Evolutionary conservation across 2,113 vertebrate genomes (phyloP), one percentile per base, ranked within the genome.

Genomic region (Gila orcuttii): DNA sequence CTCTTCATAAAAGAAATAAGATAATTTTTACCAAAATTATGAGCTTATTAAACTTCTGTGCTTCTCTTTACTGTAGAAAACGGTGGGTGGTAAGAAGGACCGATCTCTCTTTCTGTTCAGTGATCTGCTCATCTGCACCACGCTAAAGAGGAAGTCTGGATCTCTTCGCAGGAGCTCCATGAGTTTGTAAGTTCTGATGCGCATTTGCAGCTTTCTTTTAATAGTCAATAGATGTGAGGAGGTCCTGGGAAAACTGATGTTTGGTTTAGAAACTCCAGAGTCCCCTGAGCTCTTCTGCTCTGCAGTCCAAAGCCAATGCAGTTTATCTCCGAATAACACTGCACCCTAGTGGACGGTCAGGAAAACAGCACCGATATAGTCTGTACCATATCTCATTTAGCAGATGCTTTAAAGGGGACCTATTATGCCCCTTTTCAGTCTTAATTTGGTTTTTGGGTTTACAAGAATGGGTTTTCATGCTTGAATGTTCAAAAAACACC

Each of bases 61-160:
- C 11, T 6, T 85, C 23, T 60, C 10, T 82, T 15, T 89, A 62
- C 57, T 89, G 74, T 93, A 99, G 98, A 99, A 99, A 91, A 96
- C 97, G 0, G 95, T 98, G 0, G 96, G 98, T 0, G 97, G 97
- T 76, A 99, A 98, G 94, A 99, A 99, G 91, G 98, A 99, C 85
- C 96, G 98, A 1, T 99, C 98, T 5, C 96, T 99, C 82, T 99
- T 99, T 93, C 97, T 99, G 83, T 99, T 99, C 95, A 96, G 96
- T 2, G 98, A 99, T 92, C 95, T 99, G 88, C 94, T 99, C 55
- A 95, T 99, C 91, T 99, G 98, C 92, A 99, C 98, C 81, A 99
- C 98, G 0, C 92, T 99, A 87, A 99, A 99, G 89, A 96, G 97
- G 91, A 99, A 99, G 93, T 99, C 97, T 0, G 98, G 98, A n/a